Evolutionary conservation across 2,113 vertebrate genomes (phyloP).

Genomic region (Pangasianodon hypophthalmus): DNA sequence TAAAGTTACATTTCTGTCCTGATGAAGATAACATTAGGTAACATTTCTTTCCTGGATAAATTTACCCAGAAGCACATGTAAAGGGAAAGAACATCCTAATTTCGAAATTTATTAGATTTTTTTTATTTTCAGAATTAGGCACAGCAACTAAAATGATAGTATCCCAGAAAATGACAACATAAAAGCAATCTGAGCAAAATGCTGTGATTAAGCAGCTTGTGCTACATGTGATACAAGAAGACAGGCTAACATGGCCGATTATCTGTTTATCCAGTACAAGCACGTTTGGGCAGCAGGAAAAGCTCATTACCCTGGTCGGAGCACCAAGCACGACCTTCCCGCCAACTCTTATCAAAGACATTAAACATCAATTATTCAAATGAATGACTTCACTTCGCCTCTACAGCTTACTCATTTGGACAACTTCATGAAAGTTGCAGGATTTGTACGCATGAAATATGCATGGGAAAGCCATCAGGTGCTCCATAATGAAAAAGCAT

Average conservation of each 20-base stretch:
- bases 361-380: slow-evolving; percentile 73
- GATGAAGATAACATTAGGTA: background rate
- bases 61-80: background rate
- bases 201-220: background rate
- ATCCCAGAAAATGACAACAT: background rate
- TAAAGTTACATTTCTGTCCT: background rate
- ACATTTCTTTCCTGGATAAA: background rate
- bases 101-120: background rate
- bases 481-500: slow-evolving; percentile 73
- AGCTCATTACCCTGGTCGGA: slow-evolving; percentile 49
- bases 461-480: slow-evolving; percentile 67
- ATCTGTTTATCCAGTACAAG: slow-evolving; percentile 37
- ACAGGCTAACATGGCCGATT: slow-evolving; percentile 6
- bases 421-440: slow-evolving; percentile 79
- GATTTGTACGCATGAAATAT: slow-evolving; percentile 72
- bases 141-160: background rate
- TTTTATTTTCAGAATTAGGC: background rate
- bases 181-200: background rate
- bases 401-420: slow-evolving; percentile 76
- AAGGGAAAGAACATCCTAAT: background rate
- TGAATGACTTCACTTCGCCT: slow-evolving; percentile 70
- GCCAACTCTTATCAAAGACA: slow-evolving; percentile 68
- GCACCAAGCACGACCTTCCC: slow-evolving; percentile 67
- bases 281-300: slow-evolving; percentile 40
- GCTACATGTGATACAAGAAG: background rate